These are phyloP conservation scores for Cuniculus paca DNA, from an alignment of 2,797 vertebrate species.

Conservation along the genomic window DNA sequence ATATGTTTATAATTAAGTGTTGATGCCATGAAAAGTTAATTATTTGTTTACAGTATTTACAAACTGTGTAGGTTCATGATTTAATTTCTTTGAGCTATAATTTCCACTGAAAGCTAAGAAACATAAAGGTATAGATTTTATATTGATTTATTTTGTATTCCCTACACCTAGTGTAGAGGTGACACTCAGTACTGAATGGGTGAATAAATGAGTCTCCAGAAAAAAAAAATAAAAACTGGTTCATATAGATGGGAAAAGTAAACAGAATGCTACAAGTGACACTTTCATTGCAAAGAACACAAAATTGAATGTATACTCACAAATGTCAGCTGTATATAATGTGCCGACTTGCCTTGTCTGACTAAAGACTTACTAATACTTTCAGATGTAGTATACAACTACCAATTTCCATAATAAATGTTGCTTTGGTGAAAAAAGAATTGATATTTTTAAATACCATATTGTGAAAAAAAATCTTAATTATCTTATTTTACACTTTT, in stretches of 20 bases:
- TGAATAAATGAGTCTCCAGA: background rate
- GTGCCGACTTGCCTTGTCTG: background rate
- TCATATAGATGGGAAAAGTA: background rate
- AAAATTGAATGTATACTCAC: background rate
- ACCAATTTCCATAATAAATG: constrained; percentile 54
- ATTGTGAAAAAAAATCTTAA: constrained; percentile 23
- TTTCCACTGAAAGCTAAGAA: background rate
- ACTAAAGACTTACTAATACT: constrained; percentile 45
- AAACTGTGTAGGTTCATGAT: background rate
- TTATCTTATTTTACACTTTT: constrained; percentile 31
- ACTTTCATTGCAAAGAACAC: background rate
- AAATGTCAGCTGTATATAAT: background rate
- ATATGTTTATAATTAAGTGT: background rate
- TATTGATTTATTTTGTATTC: background rate
- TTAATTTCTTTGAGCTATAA: background rate
- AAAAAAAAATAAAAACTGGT: background rate
- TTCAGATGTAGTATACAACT: background rate
- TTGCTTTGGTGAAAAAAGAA: constrained; percentile 5
- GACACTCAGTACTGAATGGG: background rate
- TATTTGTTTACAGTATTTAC: background rate
- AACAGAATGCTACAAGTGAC: background rate
- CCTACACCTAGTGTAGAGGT: background rate
- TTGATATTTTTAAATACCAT: background rate
- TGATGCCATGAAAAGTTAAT: background rate
- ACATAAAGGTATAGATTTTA: background rate